Evolutionary conservation across 2,797 vertebrate species (phyloP), one percentile per base, ranked within the genome.

Genomic region (Periophthalmus magnuspinnatus): DNA sequence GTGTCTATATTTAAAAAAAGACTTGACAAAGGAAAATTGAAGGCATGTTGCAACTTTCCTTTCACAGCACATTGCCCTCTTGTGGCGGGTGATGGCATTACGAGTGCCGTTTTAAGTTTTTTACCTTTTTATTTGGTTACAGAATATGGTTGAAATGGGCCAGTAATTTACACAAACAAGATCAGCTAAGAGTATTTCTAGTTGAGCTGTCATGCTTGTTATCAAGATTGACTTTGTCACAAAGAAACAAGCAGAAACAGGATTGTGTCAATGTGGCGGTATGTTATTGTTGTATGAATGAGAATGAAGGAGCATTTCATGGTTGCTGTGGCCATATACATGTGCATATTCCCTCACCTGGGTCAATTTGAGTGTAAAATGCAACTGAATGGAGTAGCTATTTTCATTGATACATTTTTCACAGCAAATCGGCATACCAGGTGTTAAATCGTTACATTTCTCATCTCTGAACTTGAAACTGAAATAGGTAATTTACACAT

Each of bases 41-140:
- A 83, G 82, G 75, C 82, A 84, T 79, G 78, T 83, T 81, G 76
- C 79, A 77, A 84, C 82, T 75, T 70, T 81, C 74, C 61, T 87
- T 64, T 90, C 55, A 80, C 65, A 60, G 76, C 75, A 80, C 71
- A 71, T 81, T 72, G 86, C 90, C 92, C 86, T 80, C 89, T 84
- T 74, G 85, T 91, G 91, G 88, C 75, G 34, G 70, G 82, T 84
- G 72, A 38, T 62, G 74, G 85, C 84, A 89, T 84, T 78, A 81
- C 75, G 82, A 72, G 75, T 81, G 79, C 86, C 55, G 76, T 77
- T 88, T 76, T 71, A 55, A 55, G 28, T 67, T 72, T 84, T 59
- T 32, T 60, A 61, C 5, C 16, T 78, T 68, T 86, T 79, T 74
- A 60, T 73, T 82, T 68, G 72, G 61, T 21, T 70, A 55, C 77